Percentiles rank a stretch among this genome's conserved stretches.
Conservation (phyloP, 2,113 vertebrate genomes). For the Nothoprocta perdicaria region DNA sequence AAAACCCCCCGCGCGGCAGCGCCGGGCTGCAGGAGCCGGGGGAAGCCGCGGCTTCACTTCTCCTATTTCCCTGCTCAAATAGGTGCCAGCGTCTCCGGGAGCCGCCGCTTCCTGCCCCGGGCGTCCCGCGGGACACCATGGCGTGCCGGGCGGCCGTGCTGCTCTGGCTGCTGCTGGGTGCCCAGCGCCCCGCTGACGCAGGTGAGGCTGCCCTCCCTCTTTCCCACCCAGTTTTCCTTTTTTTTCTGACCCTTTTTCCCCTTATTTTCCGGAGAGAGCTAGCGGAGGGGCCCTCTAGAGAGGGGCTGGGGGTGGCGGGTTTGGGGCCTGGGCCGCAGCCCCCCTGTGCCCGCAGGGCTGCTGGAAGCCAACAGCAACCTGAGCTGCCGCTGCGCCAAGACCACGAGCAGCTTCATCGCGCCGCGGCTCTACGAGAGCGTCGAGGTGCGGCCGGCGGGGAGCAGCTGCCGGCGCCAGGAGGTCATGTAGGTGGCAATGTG, state of each 20-base stretch:
- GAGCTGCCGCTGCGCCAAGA: conserved; percentile 56
- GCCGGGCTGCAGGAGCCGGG: no score
- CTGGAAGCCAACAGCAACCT: conserved; percentile 55
- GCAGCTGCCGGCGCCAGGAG: conserved; percentile 55
- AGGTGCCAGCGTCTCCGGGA: neutral
- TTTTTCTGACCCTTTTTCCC: neutral
- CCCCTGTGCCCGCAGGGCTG: neutral
- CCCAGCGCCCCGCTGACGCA: neutral
- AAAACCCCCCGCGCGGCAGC: neutral
- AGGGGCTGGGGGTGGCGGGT: neutral
- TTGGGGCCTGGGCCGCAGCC: rapidly evolving
- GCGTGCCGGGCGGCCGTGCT: neutral
- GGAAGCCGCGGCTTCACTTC: conserved; percentile 19
- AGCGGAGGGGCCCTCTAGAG: no score
- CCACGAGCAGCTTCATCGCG: neutral
- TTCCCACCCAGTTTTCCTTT: neutral
- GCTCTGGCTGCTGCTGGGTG: conserved; percentile 23
- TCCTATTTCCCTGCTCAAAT: conserved; percentile 42
- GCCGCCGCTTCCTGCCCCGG: no score
- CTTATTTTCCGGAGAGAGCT: neutral
- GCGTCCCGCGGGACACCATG: conserved; percentile 2
- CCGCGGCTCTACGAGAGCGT: neutral
- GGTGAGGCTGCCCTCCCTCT: neutral
- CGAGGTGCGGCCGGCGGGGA: conserved; percentile 41
- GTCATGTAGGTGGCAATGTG: conserved; percentile 40